Percentiles rank a stretch among this genome's conserved stretches.
Evolutionary conservation across 1,140 invertebrate species (phyloP).

Genomic region (Dufourea novaeangliae): DNA sequence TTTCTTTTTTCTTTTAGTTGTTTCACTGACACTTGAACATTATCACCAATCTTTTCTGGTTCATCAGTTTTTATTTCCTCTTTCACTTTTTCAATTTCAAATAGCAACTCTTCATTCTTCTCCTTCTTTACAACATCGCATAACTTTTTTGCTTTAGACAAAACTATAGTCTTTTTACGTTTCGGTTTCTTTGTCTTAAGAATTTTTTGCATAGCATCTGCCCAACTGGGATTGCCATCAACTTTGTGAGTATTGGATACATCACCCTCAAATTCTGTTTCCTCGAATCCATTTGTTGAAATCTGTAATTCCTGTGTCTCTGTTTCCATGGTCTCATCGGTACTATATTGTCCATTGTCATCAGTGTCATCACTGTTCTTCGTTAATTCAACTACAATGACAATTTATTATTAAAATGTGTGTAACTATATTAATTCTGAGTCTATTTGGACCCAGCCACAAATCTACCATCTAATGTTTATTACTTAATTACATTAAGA

Average conservation of each 20-base stretch:
- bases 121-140: constrained; percentile 81
- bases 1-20: constrained; percentile 79
- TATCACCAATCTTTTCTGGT: constrained; percentile 67
- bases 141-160: constrained; percentile 89
- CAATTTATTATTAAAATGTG: background rate
- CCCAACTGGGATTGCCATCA: constrained; percentile 81
- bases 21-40: constrained; percentile 35
- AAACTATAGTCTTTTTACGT: constrained; percentile 87
- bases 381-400: constrained; percentile 7
- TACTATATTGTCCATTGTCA: constrained; percentile 79
- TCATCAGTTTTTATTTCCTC: constrained; percentile 79
- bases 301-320: background rate
- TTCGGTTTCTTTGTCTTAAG: constrained; percentile 88
- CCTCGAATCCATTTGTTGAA: background rate
- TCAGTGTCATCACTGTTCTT: constrained; percentile 28
- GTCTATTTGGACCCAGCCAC: no score
- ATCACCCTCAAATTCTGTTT: background rate
- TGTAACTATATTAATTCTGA: background rate
- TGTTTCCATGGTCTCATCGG: constrained; percentile 66
- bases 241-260: background rate
- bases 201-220: constrained; percentile 88
- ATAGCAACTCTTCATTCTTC: constrained; percentile 79
- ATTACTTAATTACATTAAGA: no score
- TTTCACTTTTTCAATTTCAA: constrained; percentile 81
- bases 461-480: no score